Conservation (phyloP, 2,888 invertebrate genomes). For the Andrena chrysosceles region DNA sequence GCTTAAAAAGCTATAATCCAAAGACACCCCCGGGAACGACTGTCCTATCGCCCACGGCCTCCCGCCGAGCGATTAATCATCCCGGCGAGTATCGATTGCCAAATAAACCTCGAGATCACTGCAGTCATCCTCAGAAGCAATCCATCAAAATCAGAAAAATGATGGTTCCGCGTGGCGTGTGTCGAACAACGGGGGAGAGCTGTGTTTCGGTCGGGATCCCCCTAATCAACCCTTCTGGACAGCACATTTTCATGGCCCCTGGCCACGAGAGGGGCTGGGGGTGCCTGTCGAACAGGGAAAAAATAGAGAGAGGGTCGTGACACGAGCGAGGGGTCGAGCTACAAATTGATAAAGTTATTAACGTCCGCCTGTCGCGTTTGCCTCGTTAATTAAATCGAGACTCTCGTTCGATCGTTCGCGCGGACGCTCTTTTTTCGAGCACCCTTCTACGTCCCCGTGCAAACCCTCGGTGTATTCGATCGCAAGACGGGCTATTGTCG, state of each 20-base stretch:
- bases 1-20: conserved; percentile 6
- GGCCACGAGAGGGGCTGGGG: not conserved
- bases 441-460: not conserved
- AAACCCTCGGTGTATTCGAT: not conserved
- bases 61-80: conserved; percentile 52
- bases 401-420: conserved; percentile 1
- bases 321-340: conserved; percentile 28
- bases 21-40: conserved; percentile 33
- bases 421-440: conserved; percentile 6
- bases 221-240: conserved; percentile 48
- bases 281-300: not conserved
- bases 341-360: conserved; percentile 77
- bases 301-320: conserved; percentile 2
- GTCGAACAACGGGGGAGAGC: conserved; percentile 22
- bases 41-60: conserved; percentile 24
- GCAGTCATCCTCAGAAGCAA: conserved; percentile 43
- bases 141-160: conserved; percentile 61
- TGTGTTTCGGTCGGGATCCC: conserved; percentile 45
- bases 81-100: conserved; percentile 48
- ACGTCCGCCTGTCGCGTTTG: conserved; percentile 62
- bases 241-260: conserved; percentile 36
- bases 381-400: conserved; percentile 71
- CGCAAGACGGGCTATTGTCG: conserved; percentile 26
- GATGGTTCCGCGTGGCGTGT: conserved; percentile 28
- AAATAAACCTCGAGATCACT: conserved; percentile 53